Base-by-base conservation (phyloP, 2,113 vertebrate species). In the Vidua macroura region DNA sequence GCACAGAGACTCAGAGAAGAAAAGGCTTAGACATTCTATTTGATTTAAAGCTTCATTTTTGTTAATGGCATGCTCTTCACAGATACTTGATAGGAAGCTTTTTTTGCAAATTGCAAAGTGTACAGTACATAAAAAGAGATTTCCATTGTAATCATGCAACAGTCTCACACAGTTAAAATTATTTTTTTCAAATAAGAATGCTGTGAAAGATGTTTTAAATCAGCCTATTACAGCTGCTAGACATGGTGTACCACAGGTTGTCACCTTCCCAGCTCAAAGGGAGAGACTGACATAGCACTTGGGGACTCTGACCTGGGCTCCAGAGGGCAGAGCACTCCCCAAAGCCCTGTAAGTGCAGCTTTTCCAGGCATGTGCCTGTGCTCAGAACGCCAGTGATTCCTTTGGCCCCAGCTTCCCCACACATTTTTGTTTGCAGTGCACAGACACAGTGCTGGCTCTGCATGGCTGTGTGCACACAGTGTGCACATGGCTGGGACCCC, bases 381-480 rank as follows among this genome's bases (percentile, higher is more conserved):
- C 12, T 49, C 51, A 48, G 25, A 15, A 4, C 10, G 3, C 28
- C 10, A 5, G n/a, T 0, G 24, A 43, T 22, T 30, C 2, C 2
- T 46, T n/a, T 35, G 13, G 14, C 28, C 25, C 31, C 28, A 49
- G 1, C 3, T 39, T 13, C 4, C 31, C 44, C 11, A 15, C 8
- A 2, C 4, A 5, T 48, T 56, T 39, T 5, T 53, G 31, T 28
- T 28, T 15, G 30, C 35, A 22, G 1, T 3, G 20, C 41, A 24
- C 2, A 33, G 33, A 17, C 2, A 24, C 2, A 24, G 12, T 0
- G 28, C 37, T 28, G 52, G 44, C 59, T 13, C 15, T 46, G 8
- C 5, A 1, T 23, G 7, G 13, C 39, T 77, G 8, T 3, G 1
- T 5, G 33, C 1, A 15, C 27, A 19, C 4, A 33, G 15, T 15